Conservation (phyloP, 2,113 vertebrate species). For the Ochotona princeps region DNA sequence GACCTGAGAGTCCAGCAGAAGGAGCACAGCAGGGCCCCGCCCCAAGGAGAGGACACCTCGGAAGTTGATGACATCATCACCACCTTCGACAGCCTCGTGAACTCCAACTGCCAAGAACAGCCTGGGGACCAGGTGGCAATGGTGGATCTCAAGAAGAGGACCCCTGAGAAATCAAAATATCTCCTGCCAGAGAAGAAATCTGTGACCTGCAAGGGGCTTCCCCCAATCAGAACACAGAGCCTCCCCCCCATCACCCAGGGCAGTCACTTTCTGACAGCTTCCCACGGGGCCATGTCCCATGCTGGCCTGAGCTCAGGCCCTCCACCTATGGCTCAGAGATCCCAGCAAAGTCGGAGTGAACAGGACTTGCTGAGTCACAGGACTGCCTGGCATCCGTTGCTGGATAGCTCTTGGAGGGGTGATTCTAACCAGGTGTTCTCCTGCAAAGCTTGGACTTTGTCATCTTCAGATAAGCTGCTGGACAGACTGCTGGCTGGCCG, state of each 20-base stretch:
- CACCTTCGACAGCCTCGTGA: constrained; percentile 89
- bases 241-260: constrained; percentile 89
- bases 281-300: constrained; percentile 77
- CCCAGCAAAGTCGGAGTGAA: constrained; percentile 90
- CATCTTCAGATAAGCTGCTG: constrained; percentile 85
- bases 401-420: constrained; percentile 84
- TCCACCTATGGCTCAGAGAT: constrained; percentile 82
- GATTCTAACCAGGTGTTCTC: constrained; percentile 83
- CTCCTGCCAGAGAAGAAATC: constrained; percentile 84
- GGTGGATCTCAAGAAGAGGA: constrained; percentile 81
- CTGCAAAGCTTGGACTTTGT: constrained; percentile 84
- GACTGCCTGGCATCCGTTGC: constrained; percentile 79
- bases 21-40: constrained; percentile 79
- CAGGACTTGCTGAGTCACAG: constrained; percentile 88
- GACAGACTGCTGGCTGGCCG: constrained; percentile 83
- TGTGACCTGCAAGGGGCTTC: constrained; percentile 83
- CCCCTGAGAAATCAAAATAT: constrained; percentile 84
- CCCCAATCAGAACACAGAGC: constrained; percentile 88
- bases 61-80: constrained; percentile 93
- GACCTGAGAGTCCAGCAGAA: constrained; percentile 80
- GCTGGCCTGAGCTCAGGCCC: constrained; percentile 68
- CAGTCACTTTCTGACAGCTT: constrained; percentile 84
- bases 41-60: constrained; percentile 85
- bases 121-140: constrained; percentile 68
- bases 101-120: constrained; percentile 84